Conservation (phyloP, 2,888 invertebrate genomes). For the Chalcosyrphus nemorum region DNA sequence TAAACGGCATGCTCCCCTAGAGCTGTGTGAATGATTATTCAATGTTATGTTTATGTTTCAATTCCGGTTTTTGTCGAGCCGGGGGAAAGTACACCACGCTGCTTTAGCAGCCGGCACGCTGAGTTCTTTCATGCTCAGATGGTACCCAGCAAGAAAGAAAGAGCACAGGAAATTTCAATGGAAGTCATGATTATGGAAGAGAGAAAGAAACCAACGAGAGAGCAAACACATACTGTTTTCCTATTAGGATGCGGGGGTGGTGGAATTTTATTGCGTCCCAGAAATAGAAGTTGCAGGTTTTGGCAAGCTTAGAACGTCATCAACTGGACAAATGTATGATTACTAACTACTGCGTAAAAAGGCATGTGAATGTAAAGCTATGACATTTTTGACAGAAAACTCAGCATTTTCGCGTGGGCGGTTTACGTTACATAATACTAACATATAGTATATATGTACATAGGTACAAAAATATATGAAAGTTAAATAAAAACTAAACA, state of each 20-base stretch:
- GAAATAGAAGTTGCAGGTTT: constrained; percentile 58
- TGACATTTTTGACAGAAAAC: too few relatives aligned
- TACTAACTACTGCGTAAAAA: background rate
- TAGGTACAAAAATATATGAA: too few relatives aligned
- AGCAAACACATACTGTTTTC: constrained; percentile 35
- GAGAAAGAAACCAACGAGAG: constrained; percentile 42
- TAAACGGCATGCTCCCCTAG: constrained; percentile 22
- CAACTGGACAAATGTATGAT: background rate
- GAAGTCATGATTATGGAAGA: constrained; percentile 38
- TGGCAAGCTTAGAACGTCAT: constrained; percentile 8
- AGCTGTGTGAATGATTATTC: constrained; percentile 68
- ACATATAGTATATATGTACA: too few relatives aligned
- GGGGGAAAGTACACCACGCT: constrained; percentile 34
- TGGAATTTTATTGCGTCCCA: constrained; percentile 54
- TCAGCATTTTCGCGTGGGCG: too few relatives aligned
- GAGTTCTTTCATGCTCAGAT: constrained; percentile 16
- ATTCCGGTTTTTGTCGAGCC: constrained; percentile 44
- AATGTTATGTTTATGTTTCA: constrained; percentile 73
- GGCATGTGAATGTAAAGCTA: too few relatives aligned
- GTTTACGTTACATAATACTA: too few relatives aligned
- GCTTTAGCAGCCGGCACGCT: constrained; percentile 56
- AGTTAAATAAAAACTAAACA: background rate
- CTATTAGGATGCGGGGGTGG: constrained; percentile 26
- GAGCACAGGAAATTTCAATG: constrained; percentile 24
- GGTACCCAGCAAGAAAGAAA: background rate